phyloP scores from a whole-genome alignment of 2,797 vertebrate genomes.

The Spheniscus humboldti region DNA sequence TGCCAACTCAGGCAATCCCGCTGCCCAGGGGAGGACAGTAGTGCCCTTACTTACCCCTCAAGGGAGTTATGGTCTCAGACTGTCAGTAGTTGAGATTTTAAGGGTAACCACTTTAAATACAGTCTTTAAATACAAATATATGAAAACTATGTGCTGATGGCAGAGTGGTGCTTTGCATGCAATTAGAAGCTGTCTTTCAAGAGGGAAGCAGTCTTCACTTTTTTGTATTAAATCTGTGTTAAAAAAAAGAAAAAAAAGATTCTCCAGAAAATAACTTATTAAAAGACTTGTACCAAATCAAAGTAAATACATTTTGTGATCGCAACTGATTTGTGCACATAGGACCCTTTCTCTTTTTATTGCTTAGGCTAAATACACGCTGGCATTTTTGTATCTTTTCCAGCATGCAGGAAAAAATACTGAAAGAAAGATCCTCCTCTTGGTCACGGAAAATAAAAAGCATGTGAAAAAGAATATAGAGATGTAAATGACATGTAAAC shows the following conservation, averaged over 20 bases:
- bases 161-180: background rate
- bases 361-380: background rate
- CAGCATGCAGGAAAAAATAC: background rate
- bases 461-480: background rate
- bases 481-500: background rate
- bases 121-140: background rate
- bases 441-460: background rate
- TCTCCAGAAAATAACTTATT: background rate
- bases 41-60: background rate
- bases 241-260: background rate
- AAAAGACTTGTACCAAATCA: accelerated
- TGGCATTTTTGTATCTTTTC: background rate
- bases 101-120: background rate
- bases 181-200: background rate
- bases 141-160: background rate
- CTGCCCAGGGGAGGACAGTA: background rate
- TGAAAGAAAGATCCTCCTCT: background rate
- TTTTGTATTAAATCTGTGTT: background rate
- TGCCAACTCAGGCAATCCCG: background rate
- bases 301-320: background rate
- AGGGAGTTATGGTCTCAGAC: background rate
- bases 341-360: background rate
- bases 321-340: background rate
- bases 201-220: background rate
- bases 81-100: background rate